These are phyloP conservation scores for Astropecten irregularis DNA, from an alignment of 53 echinoderm and acorn worm genomes.

Conservation along the genomic window DNA sequence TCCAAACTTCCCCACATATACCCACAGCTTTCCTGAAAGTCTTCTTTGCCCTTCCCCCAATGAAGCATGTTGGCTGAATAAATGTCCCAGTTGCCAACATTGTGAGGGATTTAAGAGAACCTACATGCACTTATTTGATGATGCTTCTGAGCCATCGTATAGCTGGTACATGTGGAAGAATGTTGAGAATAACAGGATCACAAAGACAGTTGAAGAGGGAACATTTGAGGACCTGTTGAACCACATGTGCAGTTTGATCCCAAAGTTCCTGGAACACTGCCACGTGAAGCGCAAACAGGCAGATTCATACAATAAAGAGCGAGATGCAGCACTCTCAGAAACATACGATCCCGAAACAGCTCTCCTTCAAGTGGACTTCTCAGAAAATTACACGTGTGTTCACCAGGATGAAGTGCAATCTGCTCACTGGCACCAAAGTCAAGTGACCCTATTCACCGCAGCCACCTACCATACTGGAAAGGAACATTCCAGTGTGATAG, in stretches of 20 bases:
- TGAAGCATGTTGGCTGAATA: slow-evolving; percentile 24
- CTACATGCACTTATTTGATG: slow-evolving; percentile 10
- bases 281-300: slow-evolving; percentile 31
- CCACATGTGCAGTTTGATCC: slow-evolving; percentile 29
- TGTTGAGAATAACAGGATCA: slow-evolving; percentile 7
- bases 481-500: slow-evolving; percentile 49
- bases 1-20: too few species aligned
- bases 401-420: slow-evolving; percentile 63
- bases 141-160: slow-evolving; percentile 40
- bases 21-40: too few species aligned
- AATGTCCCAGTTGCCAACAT: slow-evolving; percentile 38
- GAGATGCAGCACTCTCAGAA: neutral
- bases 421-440: slow-evolving; percentile 58
- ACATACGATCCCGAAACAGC: slow-evolving; percentile 15
- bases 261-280: slow-evolving; percentile 58
- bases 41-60: slow-evolving; percentile 21
- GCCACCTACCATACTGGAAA: slow-evolving; percentile 45
- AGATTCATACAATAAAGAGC: slow-evolving; percentile 8
- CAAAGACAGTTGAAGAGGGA: slow-evolving; percentile 26
- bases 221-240: neutral
- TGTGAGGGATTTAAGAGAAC: slow-evolving; percentile 29
- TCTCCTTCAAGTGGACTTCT: slow-evolving; percentile 59
- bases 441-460: slow-evolving; percentile 56
- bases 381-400: slow-evolving; percentile 64
- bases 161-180: slow-evolving; percentile 47